These are phyloP conservation scores for Xestia c-nigrum DNA, from an alignment of 2,888 invertebrate species.

Conservation along the genomic window DNA sequence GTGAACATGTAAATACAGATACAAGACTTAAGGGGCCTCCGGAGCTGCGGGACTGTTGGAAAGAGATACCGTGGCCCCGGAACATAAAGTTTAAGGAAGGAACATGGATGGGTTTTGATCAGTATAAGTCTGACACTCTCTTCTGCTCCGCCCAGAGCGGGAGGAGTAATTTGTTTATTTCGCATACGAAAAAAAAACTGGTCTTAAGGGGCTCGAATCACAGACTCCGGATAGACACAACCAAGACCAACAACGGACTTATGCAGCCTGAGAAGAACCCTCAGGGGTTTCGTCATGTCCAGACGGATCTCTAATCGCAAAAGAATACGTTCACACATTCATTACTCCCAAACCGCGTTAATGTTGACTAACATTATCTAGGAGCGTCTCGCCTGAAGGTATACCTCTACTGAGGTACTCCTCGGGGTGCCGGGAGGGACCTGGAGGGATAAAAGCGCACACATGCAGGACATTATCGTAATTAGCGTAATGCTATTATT, in stretches of 20 bases:
- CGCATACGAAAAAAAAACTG: too few relatives aligned
- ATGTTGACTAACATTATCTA: slow-evolving; percentile 32
- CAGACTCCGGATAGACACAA: neutral
- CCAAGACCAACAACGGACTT: neutral
- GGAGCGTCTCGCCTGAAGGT: slow-evolving; percentile 37
- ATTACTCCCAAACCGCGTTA: slow-evolving; percentile 23
- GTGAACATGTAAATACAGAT: neutral
- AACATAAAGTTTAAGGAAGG: too few relatives aligned
- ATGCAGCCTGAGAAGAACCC: neutral
- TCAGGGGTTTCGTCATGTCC: neutral
- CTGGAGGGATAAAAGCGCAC: slow-evolving; percentile 44
- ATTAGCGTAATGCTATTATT: slow-evolving; percentile 79
- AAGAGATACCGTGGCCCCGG: too few relatives aligned
- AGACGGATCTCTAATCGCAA: neutral
- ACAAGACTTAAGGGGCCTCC: neutral
- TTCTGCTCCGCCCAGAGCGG: too few relatives aligned
- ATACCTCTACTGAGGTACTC: neutral
- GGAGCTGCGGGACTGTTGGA: too few relatives aligned
- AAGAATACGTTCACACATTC: slow-evolving; percentile 4
- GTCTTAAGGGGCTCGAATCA: neutral
- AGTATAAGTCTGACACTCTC: too few relatives aligned
- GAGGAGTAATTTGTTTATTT: too few relatives aligned
- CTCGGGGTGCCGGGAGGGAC: slow-evolving; percentile 2
- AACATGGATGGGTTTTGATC: too few relatives aligned
- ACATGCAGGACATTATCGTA: slow-evolving; percentile 72